A percentile compares a stretch with the other conserved stretches of the same genome.
Conservation (phyloP, 2,888 invertebrate species). For the Agrochola macilenta region DNA sequence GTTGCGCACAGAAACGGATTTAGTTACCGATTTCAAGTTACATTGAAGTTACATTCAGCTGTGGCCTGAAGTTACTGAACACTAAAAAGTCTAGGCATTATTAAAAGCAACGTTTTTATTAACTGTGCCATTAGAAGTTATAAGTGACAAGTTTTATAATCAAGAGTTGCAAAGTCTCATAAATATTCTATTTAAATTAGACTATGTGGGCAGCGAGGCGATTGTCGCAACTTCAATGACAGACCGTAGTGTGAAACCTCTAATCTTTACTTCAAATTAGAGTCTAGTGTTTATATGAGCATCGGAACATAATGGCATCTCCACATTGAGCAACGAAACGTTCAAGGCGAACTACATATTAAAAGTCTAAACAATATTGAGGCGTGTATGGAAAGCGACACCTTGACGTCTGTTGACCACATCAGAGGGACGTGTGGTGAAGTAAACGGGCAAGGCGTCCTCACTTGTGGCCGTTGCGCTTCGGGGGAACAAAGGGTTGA, state of each 20-base stretch:
- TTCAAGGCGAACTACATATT: constrained; percentile 86
- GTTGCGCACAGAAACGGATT: constrained; percentile 49
- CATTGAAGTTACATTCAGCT: neutral
- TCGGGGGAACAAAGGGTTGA: constrained; percentile 86
- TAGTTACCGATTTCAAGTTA: constrained; percentile 37
- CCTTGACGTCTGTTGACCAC: constrained; percentile 77
- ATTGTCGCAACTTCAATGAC: constrained; percentile 73
- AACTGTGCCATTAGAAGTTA: constrained; percentile 13
- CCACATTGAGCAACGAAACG: constrained; percentile 81
- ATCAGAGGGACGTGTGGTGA: constrained; percentile 59
- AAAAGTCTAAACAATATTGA: constrained; percentile 84
- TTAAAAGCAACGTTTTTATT: neutral
- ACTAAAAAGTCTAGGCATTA: neutral
- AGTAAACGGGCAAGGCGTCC: constrained; percentile 70
- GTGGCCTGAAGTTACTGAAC: neutral
- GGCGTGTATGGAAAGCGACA: constrained; percentile 81
- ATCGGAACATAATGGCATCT: constrained; percentile 80
- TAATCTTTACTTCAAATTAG: constrained; percentile 78
- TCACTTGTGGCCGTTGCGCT: constrained; percentile 78
- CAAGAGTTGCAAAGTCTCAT: constrained; percentile 34
- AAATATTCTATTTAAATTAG: constrained; percentile 66
- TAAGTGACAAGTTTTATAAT: constrained; percentile 20
- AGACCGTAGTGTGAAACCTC: constrained; percentile 72
- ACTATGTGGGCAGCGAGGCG: constrained; percentile 71
- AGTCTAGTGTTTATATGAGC: constrained; percentile 77